phyloP scores from a whole-genome alignment of 2,797 vertebrate genomes.

The Chrosomus eos region DNA sequence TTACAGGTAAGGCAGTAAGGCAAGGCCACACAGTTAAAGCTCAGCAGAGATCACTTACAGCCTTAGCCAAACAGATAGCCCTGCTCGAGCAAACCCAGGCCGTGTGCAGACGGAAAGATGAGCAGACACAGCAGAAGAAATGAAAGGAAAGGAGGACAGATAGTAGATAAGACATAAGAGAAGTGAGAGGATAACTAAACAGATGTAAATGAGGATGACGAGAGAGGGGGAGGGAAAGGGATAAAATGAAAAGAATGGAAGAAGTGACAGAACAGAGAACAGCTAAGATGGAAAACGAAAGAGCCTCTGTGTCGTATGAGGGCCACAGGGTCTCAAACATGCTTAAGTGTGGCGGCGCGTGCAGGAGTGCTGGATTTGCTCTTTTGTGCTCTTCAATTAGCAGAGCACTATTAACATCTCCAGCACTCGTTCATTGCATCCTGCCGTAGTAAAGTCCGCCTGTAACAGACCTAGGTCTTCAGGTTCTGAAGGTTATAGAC shows the following conservation, averaged over 20 bases:
- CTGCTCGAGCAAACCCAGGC: conserved; percentile 27
- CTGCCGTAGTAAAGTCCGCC: conserved; percentile 81
- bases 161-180: conserved; percentile 18
- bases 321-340: conserved; percentile 74
- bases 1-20: conserved; percentile 65
- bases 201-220: conserved; percentile 21
- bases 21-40: conserved; percentile 55
- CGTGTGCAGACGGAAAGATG: conserved; percentile 49
- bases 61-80: conserved; percentile 42
- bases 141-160: conserved; percentile 28
- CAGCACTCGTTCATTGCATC: conserved; percentile 83
- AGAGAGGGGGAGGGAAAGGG: neutral
- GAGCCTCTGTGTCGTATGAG: neutral
- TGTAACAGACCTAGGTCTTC: conserved; percentile 36
- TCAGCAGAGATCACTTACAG: conserved; percentile 61
- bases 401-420: conserved; percentile 81
- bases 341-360: conserved; percentile 79
- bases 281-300: conserved; percentile 6
- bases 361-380: conserved; percentile 79
- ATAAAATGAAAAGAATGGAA: neutral
- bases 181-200: conserved; percentile 28
- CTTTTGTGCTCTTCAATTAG: conserved; percentile 73
- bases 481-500: conserved; percentile 52
- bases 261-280: neutral
- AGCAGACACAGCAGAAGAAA: conserved; percentile 43